These are phyloP conservation scores for Dryas iulia DNA, from an alignment of 1,140 invertebrate species.

Conservation along the genomic window DNA sequence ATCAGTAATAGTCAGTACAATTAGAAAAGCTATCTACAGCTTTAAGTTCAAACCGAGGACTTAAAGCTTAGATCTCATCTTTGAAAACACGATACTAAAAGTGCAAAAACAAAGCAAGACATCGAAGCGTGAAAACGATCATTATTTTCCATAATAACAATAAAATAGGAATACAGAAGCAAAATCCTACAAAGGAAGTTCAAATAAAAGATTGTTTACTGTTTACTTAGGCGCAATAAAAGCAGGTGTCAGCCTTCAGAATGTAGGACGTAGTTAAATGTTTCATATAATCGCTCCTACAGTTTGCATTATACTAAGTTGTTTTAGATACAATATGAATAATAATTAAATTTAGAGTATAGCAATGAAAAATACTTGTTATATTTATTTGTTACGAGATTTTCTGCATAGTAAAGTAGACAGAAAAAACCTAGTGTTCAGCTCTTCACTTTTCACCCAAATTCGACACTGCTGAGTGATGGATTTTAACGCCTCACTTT, in stretches of 20 bases:
- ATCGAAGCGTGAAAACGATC: neutral
- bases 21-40: too few relatives aligned
- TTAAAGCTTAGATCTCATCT: too few relatives aligned
- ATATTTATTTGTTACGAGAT: too few relatives aligned
- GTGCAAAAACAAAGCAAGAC: neutral
- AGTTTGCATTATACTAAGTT: neutral
- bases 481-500: too few relatives aligned
- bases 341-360: neutral
- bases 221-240: constrained; percentile 7
- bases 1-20: too few relatives aligned
- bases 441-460: too few relatives aligned
- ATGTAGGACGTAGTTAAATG: constrained; percentile 11
- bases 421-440: too few relatives aligned
- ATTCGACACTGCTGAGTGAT: too few relatives aligned
- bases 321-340: neutral
- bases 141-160: neutral
- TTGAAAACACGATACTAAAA: too few relatives aligned
- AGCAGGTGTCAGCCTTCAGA: constrained; percentile 14
- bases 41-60: too few relatives aligned
- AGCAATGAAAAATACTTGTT: neutral
- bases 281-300: constrained; percentile 1
- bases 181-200: neutral
- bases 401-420: too few relatives aligned
- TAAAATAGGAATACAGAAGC: neutral
- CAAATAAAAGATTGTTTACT: neutral